These are phyloP conservation scores for Thymelicus acteon DNA, from an alignment of 2,888 invertebrate species.

Conservation along the genomic window DNA sequence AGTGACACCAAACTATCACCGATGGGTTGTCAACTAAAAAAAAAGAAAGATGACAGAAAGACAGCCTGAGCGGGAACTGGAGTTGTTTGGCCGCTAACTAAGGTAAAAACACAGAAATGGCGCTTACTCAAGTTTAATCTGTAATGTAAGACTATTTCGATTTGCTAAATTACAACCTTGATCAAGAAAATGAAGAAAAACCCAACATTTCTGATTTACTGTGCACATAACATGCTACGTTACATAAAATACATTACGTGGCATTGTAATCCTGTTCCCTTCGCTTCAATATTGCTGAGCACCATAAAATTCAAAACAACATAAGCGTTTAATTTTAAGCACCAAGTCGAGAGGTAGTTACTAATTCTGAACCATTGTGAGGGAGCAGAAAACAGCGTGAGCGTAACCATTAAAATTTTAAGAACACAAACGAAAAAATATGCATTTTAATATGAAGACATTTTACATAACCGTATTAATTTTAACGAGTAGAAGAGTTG, in stretches of 20 bases:
- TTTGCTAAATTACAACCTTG: too few relatives aligned
- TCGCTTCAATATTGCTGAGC: not conserved
- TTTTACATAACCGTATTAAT: conserved; percentile 23
- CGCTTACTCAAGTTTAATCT: too few relatives aligned
- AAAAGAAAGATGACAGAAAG: too few relatives aligned
- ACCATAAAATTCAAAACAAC: not conserved
- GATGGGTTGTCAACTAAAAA: too few relatives aligned
- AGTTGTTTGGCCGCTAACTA: too few relatives aligned
- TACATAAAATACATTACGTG: not conserved
- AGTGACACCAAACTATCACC: too few relatives aligned
- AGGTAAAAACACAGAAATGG: too few relatives aligned
- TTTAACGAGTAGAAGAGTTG: conserved; percentile 12
- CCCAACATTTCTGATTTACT: not conserved
- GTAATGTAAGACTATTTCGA: too few relatives aligned
- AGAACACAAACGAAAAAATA: conserved; percentile 21
- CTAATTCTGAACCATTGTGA: conserved; percentile 6
- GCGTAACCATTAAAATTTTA: conserved; percentile 11
- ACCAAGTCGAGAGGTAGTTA: not conserved
- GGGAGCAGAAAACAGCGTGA: not conserved
- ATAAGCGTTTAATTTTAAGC: conserved; percentile 1
- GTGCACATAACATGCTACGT: not conserved
- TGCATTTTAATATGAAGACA: conserved; percentile 22
- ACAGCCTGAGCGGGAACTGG: too few relatives aligned
- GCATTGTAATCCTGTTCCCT: not conserved
- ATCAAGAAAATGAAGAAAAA: not conserved